Base-by-base conservation (phyloP, 2,113 vertebrate genomes). In the Chionis minor region DNA sequence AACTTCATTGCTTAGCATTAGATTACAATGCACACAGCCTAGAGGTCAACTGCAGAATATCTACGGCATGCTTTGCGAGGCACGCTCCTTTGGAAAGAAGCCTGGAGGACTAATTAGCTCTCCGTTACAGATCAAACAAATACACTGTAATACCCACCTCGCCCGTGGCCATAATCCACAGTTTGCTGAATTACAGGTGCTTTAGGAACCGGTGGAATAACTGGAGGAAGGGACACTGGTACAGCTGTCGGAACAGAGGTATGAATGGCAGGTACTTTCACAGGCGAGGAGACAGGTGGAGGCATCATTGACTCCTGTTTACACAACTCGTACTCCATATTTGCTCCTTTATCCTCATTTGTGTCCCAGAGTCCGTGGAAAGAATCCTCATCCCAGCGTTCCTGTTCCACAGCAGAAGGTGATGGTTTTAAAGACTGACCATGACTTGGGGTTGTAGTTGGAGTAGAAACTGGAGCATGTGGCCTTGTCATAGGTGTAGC, bases 151-250 rank as follows among this genome's bases (percentile, higher is more conserved):
- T 21, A 96, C 98, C 79, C 95, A 99, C 99, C 99, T 95, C 99
- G 98, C 3, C 99, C 98, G 0, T 98, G 98, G 91, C 98, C 99
- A 86, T 99, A 99, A 96, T 99, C 99, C 86, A 99, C 99, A 8
- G 99, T 99, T 96, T 99, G 99, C 74, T 99, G 98, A 84, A 99
- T 98, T 73, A 99, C 88, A 47, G 98, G 91, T 62, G 98, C 96
- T 89, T 98, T 98, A 63, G 98, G 93, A 92, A 98, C 95, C 2
- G 97, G 90, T 93, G 98, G 97, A 96, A 98, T 95, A 93, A 97
- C 98, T 73, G 98, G 79, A 86, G 98, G 86, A 82, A 97, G 79
- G 38, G 96, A 82, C 63, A 97, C 30, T 35, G 98, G 93, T 75
- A 97, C 94, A 88, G 96, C 93, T 90, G 98, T 95, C 0, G 97